Conservation (phyloP, 2,888 invertebrate genomes). For the Trissoscelio sp. region DNA sequence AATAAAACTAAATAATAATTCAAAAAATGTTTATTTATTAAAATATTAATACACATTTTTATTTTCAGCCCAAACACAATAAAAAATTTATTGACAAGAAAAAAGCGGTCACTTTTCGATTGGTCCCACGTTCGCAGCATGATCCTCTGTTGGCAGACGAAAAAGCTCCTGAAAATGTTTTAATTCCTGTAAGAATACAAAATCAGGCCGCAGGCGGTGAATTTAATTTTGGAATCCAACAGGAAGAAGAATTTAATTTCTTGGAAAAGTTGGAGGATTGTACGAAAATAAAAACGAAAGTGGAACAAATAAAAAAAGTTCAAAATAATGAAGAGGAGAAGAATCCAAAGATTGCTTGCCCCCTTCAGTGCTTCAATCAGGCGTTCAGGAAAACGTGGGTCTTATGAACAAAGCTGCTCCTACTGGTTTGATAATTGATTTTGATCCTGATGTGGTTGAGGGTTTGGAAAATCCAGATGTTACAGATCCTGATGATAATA, state of each 20-base stretch:
- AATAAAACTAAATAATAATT: too few species aligned
- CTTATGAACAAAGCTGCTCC: conserved; percentile 92
- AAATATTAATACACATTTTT: too few species aligned
- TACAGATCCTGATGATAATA: conserved; percentile 94
- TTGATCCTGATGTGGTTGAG: conserved; percentile 94
- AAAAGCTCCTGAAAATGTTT: conserved; percentile 93
- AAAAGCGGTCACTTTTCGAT: conserved; percentile 94
- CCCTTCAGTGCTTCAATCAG: conserved; percentile 94
- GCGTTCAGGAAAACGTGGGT: conserved; percentile 93
- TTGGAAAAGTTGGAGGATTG: conserved; percentile 92
- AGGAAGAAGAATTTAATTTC: conserved; percentile 98
- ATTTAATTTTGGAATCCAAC: conserved; percentile 94
- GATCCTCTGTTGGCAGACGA: conserved; percentile 96
- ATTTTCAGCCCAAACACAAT: conserved; percentile 86
- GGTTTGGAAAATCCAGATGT: conserved; percentile 92
- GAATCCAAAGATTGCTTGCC: conserved; percentile 87
- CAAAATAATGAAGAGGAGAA: conserved; percentile 25
- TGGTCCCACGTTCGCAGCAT: conserved; percentile 96
- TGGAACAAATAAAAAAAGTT: conserved; percentile 71
- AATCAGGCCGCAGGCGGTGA: too few species aligned
- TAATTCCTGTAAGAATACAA: conserved; percentile 90
- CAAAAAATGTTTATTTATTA: too few species aligned
- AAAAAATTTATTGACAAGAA: conserved; percentile 96
- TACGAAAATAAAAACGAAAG: conserved; percentile 81
- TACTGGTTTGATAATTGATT: conserved; percentile 86